Evolutionary conservation across 2,113 vertebrate genomes (phyloP), one percentile per base, ranked within the genome.

Genomic region (Sylvia atricapilla): DNA sequence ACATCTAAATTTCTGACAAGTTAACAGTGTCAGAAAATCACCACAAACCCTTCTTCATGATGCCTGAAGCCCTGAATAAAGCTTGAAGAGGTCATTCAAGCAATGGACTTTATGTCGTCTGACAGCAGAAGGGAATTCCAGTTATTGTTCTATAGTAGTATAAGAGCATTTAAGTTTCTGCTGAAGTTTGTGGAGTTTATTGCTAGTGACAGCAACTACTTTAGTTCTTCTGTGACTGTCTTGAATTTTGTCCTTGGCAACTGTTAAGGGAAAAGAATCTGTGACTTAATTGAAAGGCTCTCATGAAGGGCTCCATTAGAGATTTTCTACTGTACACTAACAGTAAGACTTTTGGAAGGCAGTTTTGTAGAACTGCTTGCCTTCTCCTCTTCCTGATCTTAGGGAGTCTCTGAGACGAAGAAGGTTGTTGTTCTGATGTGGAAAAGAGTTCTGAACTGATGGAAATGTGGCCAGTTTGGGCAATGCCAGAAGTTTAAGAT

Each of bases 161-260:
- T 69, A 44, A 78, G 14, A 89, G 8, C 22, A 47, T 95, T 84
- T 79, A 74, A 64, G 21, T 83, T 90, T 90, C 56, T 93, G 52
- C 20, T 90, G 46, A 79, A 49, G 5, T 24, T 92, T 82, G 33
- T 93, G 70, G 22, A 84, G 28, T 83, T 91, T 84, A 82, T 66
- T 83, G 56, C 13, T 90, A 59, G 43, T 80, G 67, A 53, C 47
- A 74, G 58, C 39, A 89, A 60, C 27, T n/a, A 79, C 60, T 90
- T 86, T 4, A 62, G 27, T 74, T 93, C 91, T 93, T 84, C 53
- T 79, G 33, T 84, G 80, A 60, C 53, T 94, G 30, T 89, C 81
- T 66, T 94, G 79, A 77, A 74, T 72, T 87, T 41, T 87, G 85
- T 87, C 63, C 67, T 93, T 95, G 89, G 85, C 94, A 96, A 67